Percentiles rank a stretch among this genome's conserved stretches.
Evolutionary conservation across 2,113 vertebrate species (phyloP).

Genomic region (Lophotis ruficrista): DNA sequence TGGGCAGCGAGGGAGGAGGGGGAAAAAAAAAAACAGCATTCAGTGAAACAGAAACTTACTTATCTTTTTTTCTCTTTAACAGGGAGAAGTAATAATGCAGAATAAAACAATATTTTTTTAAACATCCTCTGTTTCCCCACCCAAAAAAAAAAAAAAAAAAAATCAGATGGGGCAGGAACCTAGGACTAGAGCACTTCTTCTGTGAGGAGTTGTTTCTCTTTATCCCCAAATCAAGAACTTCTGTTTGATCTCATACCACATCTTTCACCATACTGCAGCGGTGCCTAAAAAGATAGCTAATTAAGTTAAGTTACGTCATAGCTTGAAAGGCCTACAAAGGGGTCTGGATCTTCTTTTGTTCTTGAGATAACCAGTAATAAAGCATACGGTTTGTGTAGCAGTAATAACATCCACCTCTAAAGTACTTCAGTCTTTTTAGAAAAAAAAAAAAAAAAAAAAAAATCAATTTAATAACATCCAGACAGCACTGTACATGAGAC

Average conservation of each 20-base stretch:
- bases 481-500: background rate
- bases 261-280: background rate
- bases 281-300: background rate
- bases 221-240: background rate
- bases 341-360: background rate
- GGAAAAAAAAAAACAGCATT: background rate
- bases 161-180: background rate
- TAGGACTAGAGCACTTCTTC: background rate
- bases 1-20: no score
- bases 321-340: background rate
- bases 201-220: background rate
- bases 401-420: background rate
- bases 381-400: background rate
- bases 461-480: constrained; percentile 23
- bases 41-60: background rate
- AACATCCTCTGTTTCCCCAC: accelerated
- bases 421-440: background rate
- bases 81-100: background rate
- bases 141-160: no score
- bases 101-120: background rate
- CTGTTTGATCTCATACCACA: background rate
- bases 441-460: background rate
- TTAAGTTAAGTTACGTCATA: background rate
- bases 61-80: background rate
- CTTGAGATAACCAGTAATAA: background rate